Base-by-base conservation (phyloP, 2,888 invertebrate genomes). In the Oxystoma pomonae region DNA sequence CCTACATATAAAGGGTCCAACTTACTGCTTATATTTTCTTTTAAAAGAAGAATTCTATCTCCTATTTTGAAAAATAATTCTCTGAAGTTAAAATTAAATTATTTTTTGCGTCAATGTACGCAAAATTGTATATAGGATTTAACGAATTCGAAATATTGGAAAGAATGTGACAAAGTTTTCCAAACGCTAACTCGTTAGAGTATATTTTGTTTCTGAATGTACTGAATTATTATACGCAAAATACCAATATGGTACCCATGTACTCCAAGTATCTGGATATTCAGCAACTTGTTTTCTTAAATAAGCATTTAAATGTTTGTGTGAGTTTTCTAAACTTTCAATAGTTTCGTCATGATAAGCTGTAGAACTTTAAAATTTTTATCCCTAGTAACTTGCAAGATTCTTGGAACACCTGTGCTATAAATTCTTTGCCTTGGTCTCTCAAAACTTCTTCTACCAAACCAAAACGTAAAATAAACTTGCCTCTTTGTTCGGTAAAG, bases 401-500 rank as follows among this genome's bases (percentile, higher is more conserved):
- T 64, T 69, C 64, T 17, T 55, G 53, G n/a, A 69, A 51, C 21
- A 60, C 63, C 20, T 62, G 53, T 17, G 50, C 49, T 55, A 68
- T 51, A 63, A 67, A 68, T 63, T 70, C 64, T 12, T 67, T 61
- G 12, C 69, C 68, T 49, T 60, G 20, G 51, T 69, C 68, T 17
- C 64, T 58, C 52, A 62, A 57, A n/a, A 68, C 60, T 64, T 60
- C 57, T 12, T 65, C 18, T 18, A 66, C 66, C 17, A 69, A 58
- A 5, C 69, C 69, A 19, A 63, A 68, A 18, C 68, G 57, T 56
- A 67, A 58, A 51, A 70, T 62, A 61, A 68, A 70, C 63, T 70
- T 69, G 64, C 59, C 35, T 65, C 62, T 57, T 66, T 66, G 19
- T 62, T 62, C 17, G 21, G 35, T 56, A 66, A 20, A 16, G 61